Conservation (phyloP, 2,888 invertebrate genomes). For the Crematogaster levior region DNA sequence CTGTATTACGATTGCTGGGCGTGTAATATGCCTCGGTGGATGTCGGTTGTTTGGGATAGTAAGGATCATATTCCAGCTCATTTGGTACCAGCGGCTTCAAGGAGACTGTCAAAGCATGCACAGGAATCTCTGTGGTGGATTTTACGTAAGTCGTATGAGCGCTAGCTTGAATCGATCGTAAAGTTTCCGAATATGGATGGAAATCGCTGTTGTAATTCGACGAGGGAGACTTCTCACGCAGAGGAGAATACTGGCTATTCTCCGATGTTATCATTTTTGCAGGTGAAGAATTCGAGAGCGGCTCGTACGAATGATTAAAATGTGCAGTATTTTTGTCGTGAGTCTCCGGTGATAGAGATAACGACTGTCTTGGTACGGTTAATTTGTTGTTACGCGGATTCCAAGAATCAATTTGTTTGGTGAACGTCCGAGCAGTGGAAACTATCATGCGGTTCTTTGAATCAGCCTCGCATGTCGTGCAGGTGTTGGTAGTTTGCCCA, state of each 20-base stretch:
- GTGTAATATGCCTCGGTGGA: constrained; percentile 81
- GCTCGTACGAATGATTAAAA: background rate
- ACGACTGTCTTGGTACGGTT: background rate
- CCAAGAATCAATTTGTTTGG: constrained; percentile 10
- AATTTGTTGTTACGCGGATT: background rate
- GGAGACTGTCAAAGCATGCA: constrained; percentile 73
- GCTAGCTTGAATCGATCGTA: constrained; percentile 78
- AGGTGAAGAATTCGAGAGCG: background rate
- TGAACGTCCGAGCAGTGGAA: constrained; percentile 10
- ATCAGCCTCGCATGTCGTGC: background rate
- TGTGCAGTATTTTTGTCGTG: background rate
- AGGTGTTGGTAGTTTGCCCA: background rate
- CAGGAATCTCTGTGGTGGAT: constrained; percentile 71
- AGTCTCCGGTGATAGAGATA: background rate
- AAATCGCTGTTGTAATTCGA: constrained; percentile 61
- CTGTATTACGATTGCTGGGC: constrained; percentile 59
- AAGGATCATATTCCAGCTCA: constrained; percentile 80
- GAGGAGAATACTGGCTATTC: background rate
- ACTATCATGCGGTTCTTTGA: background rate
- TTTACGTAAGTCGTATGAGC: constrained; percentile 28
- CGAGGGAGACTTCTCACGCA: background rate
- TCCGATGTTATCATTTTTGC: background rate
- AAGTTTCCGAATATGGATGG: constrained; percentile 76
- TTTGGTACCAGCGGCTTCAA: constrained; percentile 75
- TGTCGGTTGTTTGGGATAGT: constrained; percentile 77